Evolutionary conservation across 2,888 invertebrate species (phyloP), one percentile per base, ranked within the genome.

Genomic region (Venustoraphidia nigricollis): DNA sequence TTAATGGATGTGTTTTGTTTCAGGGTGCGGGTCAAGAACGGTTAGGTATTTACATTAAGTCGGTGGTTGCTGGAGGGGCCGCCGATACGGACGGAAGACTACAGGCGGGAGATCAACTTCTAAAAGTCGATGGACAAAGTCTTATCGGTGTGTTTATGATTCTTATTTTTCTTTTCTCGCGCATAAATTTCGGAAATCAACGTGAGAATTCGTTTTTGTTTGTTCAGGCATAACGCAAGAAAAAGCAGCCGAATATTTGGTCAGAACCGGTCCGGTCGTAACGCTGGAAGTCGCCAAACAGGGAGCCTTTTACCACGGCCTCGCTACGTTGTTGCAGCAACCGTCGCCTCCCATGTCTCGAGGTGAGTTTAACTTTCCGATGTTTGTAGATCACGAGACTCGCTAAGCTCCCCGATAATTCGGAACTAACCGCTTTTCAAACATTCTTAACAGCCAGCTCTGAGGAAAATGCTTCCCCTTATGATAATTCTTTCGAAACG

Each of bases 21-120:
- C 62, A 81, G 77, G 86, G 86, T 27, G 79, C 82, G 45, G 82
- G 82, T 5, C 86, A 87, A 48, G 56, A 55, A 49, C 52, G 91
- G 57, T 73, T 93, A 52, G 97, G 98, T 42, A 98, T 98, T 64
- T 98, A 97, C 71, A 94, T 98, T 54, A 98, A 98, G 71, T 95
- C 95, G 14, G 96, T 98, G 34, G 96, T 98, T 38, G 83, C 92
- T 51, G 94, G 90, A 48, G 91, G 91, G 39, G 90, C 91, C 50
- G 91, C 91, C 3, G 90, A 90, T 63, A 81, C 84, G 49, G 96
- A 98, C 72, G 95, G 96, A 1, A 77, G 96, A 45, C 72, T 98
- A 50, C 88, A 92, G 58, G 93, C 95, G 53, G 98, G 98, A 10
- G 98, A 98, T 73, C 98, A 98, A 66, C 72, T 98, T 55, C 69